A percentile compares a stretch with the other conserved stretches of the same genome.
phyloP scores from a whole-genome alignment of 2,113 vertebrate genomes.

The Protomyctophum bolini region DNA sequence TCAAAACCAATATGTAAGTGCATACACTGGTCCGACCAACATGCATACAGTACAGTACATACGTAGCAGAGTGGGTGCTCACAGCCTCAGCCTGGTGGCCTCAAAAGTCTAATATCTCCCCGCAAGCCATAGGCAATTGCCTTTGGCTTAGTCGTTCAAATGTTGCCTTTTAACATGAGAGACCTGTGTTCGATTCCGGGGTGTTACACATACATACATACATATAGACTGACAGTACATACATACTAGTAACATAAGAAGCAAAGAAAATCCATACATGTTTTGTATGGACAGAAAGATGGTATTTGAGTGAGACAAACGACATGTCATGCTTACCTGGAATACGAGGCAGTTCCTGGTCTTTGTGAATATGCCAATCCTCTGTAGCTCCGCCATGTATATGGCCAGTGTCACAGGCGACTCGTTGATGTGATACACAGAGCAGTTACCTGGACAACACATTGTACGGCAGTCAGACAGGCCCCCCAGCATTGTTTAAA shows the following conservation, averaged over 20 bases:
- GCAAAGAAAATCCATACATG: neutral
- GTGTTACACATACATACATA: no score
- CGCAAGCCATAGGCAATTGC: no score
- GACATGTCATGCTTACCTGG: constrained; percentile 81
- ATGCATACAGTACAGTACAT: no score
- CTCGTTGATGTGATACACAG: constrained; percentile 84
- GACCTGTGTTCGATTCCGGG: no score
- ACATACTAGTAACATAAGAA: neutral
- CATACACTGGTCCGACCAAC: no score
- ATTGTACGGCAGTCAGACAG: neutral
- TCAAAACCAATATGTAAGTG: no score
- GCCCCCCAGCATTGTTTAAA: neutral
- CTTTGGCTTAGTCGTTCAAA: no score
- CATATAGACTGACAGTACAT: neutral
- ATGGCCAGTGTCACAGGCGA: constrained; percentile 70
- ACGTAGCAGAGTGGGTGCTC: no score
- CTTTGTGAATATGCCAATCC: constrained; percentile 88
- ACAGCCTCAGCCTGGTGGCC: no score
- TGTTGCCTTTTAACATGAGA: no score
- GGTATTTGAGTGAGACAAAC: no score
- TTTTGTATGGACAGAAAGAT: neutral
- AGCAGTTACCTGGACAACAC: constrained; percentile 76
- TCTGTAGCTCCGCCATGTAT: constrained; percentile 84
- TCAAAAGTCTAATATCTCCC: no score
- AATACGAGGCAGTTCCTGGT: constrained; percentile 91